A percentile compares a stretch with the other conserved stretches of the same genome.
Conservation (phyloP, 2,888 invertebrate species). For the Coelinius sp. region DNA sequence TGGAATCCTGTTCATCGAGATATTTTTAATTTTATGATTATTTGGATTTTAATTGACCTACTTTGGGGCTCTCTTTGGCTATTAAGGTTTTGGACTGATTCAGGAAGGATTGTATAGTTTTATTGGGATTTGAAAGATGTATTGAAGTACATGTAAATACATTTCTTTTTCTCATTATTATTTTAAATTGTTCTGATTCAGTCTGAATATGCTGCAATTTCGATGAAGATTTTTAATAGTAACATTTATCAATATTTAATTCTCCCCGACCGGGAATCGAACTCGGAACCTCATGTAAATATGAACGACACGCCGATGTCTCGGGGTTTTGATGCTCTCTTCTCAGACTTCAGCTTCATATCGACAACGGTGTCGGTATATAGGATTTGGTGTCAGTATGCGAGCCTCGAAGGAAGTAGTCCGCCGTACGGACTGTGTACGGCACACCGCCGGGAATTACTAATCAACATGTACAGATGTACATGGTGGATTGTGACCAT, state of each 20-base stretch:
- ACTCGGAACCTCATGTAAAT: background rate
- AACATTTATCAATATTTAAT: background rate
- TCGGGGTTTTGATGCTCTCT: constrained; percentile 3
- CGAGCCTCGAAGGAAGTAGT: constrained; percentile 60
- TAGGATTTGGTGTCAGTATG: constrained; percentile 68
- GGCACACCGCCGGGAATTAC: constrained; percentile 60
- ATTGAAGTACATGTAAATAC: too few species aligned
- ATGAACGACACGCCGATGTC: constrained; percentile 2
- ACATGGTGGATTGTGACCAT: constrained; percentile 28
- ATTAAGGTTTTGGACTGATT: background rate
- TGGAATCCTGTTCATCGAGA: background rate
- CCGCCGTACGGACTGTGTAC: constrained; percentile 59
- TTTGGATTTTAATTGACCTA: constrained; percentile 1
- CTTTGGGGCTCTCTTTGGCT: background rate
- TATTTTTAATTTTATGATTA: background rate
- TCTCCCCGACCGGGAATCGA: too few species aligned
- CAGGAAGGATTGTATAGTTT: background rate
- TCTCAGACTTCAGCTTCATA: constrained; percentile 39
- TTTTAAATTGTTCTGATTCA: too few species aligned
- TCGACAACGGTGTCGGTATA: constrained; percentile 55
- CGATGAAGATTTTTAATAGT: too few species aligned
- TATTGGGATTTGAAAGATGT: too few species aligned
- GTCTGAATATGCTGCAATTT: too few species aligned
- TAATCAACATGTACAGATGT: constrained; percentile 62
- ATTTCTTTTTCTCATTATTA: too few species aligned